phyloP scores from a whole-genome alignment of 2,888 invertebrate genomes.

The Rotaria socialis region DNA sequence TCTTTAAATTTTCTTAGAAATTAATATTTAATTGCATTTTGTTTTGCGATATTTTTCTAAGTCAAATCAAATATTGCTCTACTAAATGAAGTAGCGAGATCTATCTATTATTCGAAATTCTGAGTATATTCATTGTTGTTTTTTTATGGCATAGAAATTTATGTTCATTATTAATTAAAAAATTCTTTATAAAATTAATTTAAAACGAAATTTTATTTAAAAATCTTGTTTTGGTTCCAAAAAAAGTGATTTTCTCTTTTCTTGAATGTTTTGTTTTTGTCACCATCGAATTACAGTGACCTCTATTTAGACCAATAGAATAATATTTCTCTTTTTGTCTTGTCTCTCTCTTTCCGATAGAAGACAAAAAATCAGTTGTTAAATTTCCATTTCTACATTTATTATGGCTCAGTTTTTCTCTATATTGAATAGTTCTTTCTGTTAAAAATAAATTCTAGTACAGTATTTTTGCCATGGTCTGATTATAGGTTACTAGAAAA shows the following conservation, averaged over 20 bases:
- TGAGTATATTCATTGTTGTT: no score
- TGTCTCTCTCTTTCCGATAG: constrained; percentile 22
- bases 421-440: no score
- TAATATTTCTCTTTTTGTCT: constrained; percentile 32
- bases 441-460: no score
- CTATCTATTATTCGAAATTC: no score
- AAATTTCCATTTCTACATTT: neutral
- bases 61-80: no score
- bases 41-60: no score
- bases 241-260: neutral
- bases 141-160: no score
- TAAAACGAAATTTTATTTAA: neutral
- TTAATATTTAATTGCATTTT: no score
- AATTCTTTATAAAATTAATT: neutral
- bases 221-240: neutral
- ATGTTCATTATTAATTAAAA: no score
- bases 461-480: neutral
- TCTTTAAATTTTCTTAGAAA: no score
- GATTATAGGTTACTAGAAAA: neutral
- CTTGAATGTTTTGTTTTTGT: neutral
- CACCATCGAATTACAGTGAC: neutral
- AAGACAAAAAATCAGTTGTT: constrained; percentile 1
- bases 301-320: neutral
- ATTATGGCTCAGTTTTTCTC: neutral
- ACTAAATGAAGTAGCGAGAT: no score